Base-by-base conservation (phyloP, 30 jellyfish, hydroid and myxozoan species). In the Hydra vulgaris region DNA sequence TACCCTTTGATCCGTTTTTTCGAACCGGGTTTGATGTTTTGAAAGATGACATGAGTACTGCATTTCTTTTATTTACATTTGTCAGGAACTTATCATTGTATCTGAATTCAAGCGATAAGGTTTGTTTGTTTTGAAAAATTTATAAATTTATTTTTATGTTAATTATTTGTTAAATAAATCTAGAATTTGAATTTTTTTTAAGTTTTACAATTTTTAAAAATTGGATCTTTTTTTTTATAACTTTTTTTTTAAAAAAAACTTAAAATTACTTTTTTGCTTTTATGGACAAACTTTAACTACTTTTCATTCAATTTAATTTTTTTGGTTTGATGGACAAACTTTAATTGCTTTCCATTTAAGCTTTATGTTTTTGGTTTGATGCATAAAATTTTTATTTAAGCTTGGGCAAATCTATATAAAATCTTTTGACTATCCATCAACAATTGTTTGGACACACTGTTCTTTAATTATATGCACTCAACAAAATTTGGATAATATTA, bases 11-110 rank as follows among this genome's bases (percentile, higher is more conserved):
- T 27, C 89, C 76, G 70, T 54, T 81, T 25, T 87, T 87, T 78
- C 15, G 77, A 0, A 25, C 89, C 17, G 98, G 96, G 0, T 92
- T 92, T 83, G 53, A 74, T 0, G 79, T 83, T 66, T 24, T 23
- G 3, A 77, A 23, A 8, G 87, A 53, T 18, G 18, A 80, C 26
- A 7, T 20, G 25, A 82, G 72, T 27, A 66, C 83, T 20, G 85
- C 87, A 20, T 8, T 23, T n/a, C 79, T 78, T 21, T 85, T 91
- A 73, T 56, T 27, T 15, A 15, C 0, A 5, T 25, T 80, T 23
- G 87, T 80, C 1, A 26, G 71, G 0, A 80, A 70, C n/a, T 67
- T 70, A 26, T 67, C 87, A 21, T 18, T 21, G 70, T 70, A 80
- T 66, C 26, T 80, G 20, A 82, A 80, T 26, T 18, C 87, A 12